Percentiles rank a stretch among this genome's conserved stretches.
Conservation (phyloP, 2,797 vertebrate genomes). For the Leptatherina wallacei region DNA sequence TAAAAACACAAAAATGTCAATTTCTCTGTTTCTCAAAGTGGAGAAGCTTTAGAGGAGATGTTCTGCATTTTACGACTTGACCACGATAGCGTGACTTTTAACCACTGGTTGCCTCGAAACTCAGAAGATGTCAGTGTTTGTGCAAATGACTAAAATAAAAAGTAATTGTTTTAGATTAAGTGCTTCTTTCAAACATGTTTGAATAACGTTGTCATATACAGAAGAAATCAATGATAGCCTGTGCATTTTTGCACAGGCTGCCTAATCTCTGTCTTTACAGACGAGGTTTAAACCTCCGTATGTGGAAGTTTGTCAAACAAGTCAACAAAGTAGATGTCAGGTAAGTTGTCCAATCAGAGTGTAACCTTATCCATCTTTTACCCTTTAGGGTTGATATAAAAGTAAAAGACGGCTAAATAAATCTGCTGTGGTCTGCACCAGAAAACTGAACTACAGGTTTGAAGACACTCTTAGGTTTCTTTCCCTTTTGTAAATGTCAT, state of each 20-base stretch:
- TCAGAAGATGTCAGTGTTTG: background rate
- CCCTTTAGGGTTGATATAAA: no score
- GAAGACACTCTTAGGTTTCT: background rate
- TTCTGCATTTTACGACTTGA: conserved; percentile 21
- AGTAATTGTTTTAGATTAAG: no score
- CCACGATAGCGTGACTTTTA: conserved; percentile 29
- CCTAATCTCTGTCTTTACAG: no score
- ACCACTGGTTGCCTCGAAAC: background rate
- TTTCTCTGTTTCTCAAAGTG: background rate
- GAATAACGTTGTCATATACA: no score
- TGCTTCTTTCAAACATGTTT: no score
- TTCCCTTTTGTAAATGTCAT: background rate
- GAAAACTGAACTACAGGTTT: background rate
- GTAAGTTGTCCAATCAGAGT: background rate
- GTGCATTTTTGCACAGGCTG: no score
- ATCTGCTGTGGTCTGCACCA: background rate
- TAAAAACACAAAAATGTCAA: background rate
- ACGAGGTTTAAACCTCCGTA: no score
- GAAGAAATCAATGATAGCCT: no score
- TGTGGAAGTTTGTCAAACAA: no score
- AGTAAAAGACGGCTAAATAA: background rate
- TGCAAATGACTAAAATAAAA: background rate
- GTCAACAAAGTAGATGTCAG: background rate
- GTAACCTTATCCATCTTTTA: background rate
- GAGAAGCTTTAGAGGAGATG: background rate